phyloP scores from a whole-genome alignment of 2,888 invertebrate species.

The Acleris laterana region DNA sequence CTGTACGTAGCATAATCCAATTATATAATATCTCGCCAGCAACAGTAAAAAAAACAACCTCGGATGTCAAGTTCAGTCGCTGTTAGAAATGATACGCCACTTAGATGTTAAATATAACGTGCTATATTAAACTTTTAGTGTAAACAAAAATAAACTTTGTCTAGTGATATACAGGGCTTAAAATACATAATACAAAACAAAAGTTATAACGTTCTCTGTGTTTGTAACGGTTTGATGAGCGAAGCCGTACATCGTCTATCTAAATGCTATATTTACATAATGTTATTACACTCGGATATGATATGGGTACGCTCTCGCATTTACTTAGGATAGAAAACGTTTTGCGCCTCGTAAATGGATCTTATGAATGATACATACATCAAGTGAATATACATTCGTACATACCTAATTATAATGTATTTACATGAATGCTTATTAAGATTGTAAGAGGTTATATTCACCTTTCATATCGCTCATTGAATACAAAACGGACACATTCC shows the following conservation, averaged over 20 bases:
- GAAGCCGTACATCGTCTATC: slow-evolving; percentile 5
- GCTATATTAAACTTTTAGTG: too few relatives aligned
- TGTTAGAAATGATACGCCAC: not conserved
- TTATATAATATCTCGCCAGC: not conserved
- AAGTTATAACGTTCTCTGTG: not conserved
- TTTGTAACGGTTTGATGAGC: not conserved
- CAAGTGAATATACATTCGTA: not conserved
- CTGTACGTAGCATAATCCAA: not conserved
- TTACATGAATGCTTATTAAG: too few relatives aligned
- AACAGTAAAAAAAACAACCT: not conserved
- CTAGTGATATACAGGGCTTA: not conserved
- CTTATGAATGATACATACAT: not conserved
- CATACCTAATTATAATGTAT: too few relatives aligned
- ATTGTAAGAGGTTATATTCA: too few relatives aligned
- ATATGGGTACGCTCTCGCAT: slow-evolving; percentile 11
- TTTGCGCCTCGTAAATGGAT: slow-evolving; percentile 1
- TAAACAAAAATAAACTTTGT: too few relatives aligned
- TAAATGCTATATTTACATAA: slow-evolving; percentile 23
- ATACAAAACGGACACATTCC: too few relatives aligned
- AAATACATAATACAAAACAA: not conserved
- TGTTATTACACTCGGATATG: slow-evolving; percentile 5
- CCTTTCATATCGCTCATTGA: too few relatives aligned
- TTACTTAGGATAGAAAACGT: slow-evolving; percentile 6
- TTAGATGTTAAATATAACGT: too few relatives aligned
- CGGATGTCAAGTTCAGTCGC: not conserved